Evolutionary conservation across 1,140 invertebrate genomes (phyloP).

Genomic region (Aphaenogaster ashmeadi): DNA sequence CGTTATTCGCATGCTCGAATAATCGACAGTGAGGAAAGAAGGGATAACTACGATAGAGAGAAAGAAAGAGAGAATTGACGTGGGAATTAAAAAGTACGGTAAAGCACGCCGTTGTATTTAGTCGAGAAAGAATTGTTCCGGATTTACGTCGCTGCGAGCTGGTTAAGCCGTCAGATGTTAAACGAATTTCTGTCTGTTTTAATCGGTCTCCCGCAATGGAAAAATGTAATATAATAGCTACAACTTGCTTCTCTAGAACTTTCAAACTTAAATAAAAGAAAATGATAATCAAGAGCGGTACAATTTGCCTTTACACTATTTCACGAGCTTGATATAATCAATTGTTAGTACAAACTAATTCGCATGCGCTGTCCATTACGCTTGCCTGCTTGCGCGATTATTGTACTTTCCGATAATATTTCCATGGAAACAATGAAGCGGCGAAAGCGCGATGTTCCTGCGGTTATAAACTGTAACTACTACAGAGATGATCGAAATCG

Average conservation of each 20-base stretch:
- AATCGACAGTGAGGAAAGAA: constrained; percentile 26
- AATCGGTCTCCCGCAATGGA: background rate
- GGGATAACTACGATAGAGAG: background rate
- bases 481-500: constrained; percentile 40
- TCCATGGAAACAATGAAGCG: constrained; percentile 30
- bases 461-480: constrained; percentile 52
- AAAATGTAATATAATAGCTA: constrained; percentile 7
- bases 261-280: background rate
- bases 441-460: constrained; percentile 13
- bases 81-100: constrained; percentile 45
- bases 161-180: constrained; percentile 34
- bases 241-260: constrained; percentile 3
- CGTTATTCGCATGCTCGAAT: constrained; percentile 16
- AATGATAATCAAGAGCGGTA: background rate
- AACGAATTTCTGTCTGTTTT: constrained; percentile 27
- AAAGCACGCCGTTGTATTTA: constrained; percentile 19
- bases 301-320: background rate
- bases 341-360: background rate
- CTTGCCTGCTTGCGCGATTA: constrained; percentile 2
- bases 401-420: constrained; percentile 35
- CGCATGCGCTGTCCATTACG: background rate
- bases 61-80: constrained; percentile 30
- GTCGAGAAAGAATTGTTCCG: constrained; percentile 18
- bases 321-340: background rate
- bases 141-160: constrained; percentile 36